Percentiles rank a stretch among this genome's conserved stretches.
Evolutionary conservation across 2,113 vertebrate genomes (phyloP).

Genomic region (Herpetotheres cachinnans): DNA sequence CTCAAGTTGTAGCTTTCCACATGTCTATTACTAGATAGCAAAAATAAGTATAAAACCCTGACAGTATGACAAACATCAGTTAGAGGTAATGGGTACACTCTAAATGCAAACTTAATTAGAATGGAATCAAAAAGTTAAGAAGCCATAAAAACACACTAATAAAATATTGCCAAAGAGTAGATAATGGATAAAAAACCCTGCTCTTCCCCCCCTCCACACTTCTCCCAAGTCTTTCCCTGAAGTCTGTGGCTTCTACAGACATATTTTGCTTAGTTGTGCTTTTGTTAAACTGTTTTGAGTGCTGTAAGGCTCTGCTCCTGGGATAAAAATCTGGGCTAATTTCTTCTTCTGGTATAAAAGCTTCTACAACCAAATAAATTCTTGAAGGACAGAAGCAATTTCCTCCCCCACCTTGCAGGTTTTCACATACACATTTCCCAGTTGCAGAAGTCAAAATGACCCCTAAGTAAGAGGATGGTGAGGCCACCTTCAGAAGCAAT

Average conservation of each 20-base stretch:
- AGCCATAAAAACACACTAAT: neutral
- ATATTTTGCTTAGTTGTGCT: neutral
- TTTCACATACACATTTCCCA: neutral
- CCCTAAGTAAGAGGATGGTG: neutral
- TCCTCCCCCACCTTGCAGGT: neutral
- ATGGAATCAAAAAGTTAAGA: conserved; percentile 24
- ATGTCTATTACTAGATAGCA: neutral
- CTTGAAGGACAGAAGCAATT: neutral
- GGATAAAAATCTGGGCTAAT: neutral
- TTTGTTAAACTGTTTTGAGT: neutral
- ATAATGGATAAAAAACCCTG: neutral
- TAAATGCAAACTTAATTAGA: conserved; percentile 38
- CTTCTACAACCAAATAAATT: neutral
- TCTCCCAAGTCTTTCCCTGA: neutral
- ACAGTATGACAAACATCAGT: conserved; percentile 3
- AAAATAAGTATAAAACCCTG: neutral
- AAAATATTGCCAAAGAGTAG: conserved; percentile 13
- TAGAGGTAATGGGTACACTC: neutral
- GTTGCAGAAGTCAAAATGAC: neutral
- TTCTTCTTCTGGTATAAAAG: neutral
- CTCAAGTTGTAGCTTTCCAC: neutral
- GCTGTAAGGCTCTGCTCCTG: neutral
- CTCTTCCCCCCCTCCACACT: neutral
- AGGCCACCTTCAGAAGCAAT: neutral
- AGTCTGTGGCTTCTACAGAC: neutral